Percentiles rank a stretch among this genome's conserved stretches.
phyloP scores from a whole-genome alignment of 2,888 invertebrate species.

The Cyclophora punctaria region DNA sequence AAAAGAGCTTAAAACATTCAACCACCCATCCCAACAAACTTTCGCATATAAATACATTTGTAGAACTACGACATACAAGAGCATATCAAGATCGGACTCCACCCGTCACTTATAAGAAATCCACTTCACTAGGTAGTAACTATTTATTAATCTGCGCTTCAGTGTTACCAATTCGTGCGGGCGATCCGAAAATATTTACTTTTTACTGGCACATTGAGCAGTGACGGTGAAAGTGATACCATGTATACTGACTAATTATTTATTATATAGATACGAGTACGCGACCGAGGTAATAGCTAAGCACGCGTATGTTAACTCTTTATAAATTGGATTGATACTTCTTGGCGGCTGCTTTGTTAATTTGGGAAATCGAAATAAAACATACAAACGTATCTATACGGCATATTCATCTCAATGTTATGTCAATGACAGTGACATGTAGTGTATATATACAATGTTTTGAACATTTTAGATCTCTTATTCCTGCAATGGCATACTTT shows the following conservation, averaged over 20 bases:
- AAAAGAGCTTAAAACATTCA: neutral
- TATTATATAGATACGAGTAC: too few relatives aligned
- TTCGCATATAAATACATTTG: neutral
- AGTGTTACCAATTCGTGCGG: conserved; percentile 13
- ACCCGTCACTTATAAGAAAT: conserved; percentile 24
- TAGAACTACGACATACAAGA: neutral
- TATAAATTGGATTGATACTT: too few relatives aligned
- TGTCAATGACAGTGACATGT: too few relatives aligned
- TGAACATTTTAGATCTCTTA: too few relatives aligned
- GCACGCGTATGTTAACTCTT: too few relatives aligned
- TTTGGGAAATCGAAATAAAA: too few relatives aligned
- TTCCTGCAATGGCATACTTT: too few relatives aligned
- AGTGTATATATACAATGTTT: too few relatives aligned
- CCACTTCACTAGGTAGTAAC: neutral
- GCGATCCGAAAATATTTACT: conserved; percentile 13
- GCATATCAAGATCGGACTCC: neutral
- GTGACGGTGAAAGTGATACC: conserved; percentile 1
- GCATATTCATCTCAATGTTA: too few relatives aligned
- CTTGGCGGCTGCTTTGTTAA: too few relatives aligned
- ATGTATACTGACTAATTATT: neutral
- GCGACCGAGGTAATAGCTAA: too few relatives aligned
- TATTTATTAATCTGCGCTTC: conserved; percentile 1
- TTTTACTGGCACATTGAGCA: neutral
- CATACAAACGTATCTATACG: too few relatives aligned
- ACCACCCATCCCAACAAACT: neutral